phyloP scores from a whole-genome alignment of 2,797 vertebrate species.

The Lepidocolaptes lacrymiger region DNA sequence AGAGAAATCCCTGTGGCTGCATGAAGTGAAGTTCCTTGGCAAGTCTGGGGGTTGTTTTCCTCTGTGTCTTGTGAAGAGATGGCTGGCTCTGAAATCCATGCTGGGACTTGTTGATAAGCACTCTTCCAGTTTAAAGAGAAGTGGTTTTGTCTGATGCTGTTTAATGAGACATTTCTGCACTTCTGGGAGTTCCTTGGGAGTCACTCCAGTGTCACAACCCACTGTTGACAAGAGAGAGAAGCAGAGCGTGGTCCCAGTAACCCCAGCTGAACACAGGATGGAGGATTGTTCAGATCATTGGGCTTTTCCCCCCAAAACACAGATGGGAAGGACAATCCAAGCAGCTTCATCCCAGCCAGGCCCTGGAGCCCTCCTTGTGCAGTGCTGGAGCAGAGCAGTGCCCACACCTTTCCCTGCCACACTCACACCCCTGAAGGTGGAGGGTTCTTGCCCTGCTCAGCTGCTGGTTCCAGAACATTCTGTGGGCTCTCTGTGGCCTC shows the following conservation, averaged over 20 bases:
- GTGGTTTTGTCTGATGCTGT: background rate
- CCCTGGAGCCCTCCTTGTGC: background rate
- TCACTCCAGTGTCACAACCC: background rate
- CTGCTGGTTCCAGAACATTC: background rate
- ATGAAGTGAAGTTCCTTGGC: background rate
- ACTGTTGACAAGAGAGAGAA: slow-evolving; percentile 8
- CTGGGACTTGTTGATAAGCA: background rate
- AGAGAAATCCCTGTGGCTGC: background rate
- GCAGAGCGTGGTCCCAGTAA: background rate
- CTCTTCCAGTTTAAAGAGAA: background rate
- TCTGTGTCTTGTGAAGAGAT: background rate
- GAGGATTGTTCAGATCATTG: background rate
- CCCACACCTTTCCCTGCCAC: background rate
- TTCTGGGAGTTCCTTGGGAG: slow-evolving; percentile 27
- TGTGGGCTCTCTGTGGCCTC: background rate
- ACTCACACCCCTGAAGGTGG: background rate
- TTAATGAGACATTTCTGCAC: slow-evolving; percentile 20
- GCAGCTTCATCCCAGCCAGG: slow-evolving; percentile 5
- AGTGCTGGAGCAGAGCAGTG: background rate
- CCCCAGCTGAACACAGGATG: background rate
- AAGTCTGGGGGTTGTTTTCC: background rate
- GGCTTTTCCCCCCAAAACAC: background rate
- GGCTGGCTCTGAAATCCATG: background rate
- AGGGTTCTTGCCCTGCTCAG: background rate
- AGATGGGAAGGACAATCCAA: background rate